phyloP scores from a whole-genome alignment of 2,888 invertebrate genomes.

The Bruchidius siliquastri region DNA sequence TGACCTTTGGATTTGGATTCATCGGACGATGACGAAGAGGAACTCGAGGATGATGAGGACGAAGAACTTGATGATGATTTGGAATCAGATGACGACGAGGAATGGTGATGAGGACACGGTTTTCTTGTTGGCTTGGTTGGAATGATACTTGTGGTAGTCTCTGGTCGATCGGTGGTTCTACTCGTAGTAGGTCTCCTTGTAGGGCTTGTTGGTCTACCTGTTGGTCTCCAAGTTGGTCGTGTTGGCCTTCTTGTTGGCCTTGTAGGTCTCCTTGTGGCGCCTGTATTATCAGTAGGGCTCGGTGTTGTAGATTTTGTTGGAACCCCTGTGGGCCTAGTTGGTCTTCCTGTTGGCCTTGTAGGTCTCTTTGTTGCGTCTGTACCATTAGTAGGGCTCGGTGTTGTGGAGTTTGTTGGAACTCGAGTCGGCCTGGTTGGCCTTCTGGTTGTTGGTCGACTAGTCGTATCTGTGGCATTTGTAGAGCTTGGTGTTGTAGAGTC shows the following conservation, averaged over 20 bases:
- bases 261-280: not conserved
- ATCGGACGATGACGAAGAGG: not conserved
- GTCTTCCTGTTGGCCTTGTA: no score
- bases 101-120: not conserved
- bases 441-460: not conserved
- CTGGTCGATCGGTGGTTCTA: not conserved
- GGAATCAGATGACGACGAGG: not conserved
- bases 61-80: not conserved
- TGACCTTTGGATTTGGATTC: not conserved
- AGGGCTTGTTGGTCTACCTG: not conserved
- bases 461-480: conserved; percentile 3
- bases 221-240: not conserved
- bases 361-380: not conserved
- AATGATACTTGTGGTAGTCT: not conserved
- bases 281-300: no score
- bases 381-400: not conserved
- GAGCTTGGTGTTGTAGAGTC: not conserved
- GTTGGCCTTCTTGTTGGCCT: not conserved
- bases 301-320: no score
- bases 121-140: not conserved
- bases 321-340: no score
- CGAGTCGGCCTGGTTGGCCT: not conserved
- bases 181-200: not conserved
- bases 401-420: not conserved
- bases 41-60: not conserved